Conservation (phyloP, 2,888 invertebrate species). For the Drosophila mimetica region DNA sequence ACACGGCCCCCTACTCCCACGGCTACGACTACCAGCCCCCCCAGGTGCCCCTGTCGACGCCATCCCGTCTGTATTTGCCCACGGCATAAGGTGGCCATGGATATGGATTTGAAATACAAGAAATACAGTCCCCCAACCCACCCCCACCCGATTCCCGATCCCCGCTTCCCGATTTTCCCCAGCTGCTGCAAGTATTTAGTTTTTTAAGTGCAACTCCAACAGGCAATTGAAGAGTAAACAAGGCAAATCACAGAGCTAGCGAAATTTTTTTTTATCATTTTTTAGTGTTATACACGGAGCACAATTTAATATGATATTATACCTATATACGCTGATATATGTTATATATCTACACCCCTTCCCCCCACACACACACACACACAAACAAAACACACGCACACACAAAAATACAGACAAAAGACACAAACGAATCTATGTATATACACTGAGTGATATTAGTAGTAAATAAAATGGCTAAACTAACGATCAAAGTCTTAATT, state of each 20-base stretch:
- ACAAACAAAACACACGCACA: constrained; percentile 7
- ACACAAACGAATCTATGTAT: constrained; percentile 64
- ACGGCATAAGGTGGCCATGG: constrained; percentile 60
- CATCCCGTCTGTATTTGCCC: constrained; percentile 74
- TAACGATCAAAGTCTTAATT: constrained; percentile 38
- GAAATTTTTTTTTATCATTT: constrained; percentile 65
- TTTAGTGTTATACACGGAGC: constrained; percentile 69
- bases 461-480: constrained; percentile 77
- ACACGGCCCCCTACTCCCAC: constrained; percentile 36
- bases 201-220: constrained; percentile 61
- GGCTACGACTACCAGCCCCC: constrained; percentile 78
- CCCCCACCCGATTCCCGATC: neutral
- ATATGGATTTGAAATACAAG: too few species aligned
- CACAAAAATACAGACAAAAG: constrained; percentile 26
- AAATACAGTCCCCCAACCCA: too few species aligned
- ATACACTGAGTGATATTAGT: constrained; percentile 80
- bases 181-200: constrained; percentile 68
- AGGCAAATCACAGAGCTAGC: constrained; percentile 44
- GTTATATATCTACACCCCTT: constrained; percentile 23
- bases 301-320: constrained; percentile 52
- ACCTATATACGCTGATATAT: constrained; percentile 34
- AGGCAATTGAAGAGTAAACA: constrained; percentile 46
- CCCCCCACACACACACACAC: constrained; percentile 13
- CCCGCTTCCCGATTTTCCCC: constrained; percentile 23
- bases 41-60: constrained; percentile 48